These are phyloP conservation scores for Manacus vitellinus DNA, from an alignment of 2,113 vertebrate genomes.

Conservation along the genomic window DNA sequence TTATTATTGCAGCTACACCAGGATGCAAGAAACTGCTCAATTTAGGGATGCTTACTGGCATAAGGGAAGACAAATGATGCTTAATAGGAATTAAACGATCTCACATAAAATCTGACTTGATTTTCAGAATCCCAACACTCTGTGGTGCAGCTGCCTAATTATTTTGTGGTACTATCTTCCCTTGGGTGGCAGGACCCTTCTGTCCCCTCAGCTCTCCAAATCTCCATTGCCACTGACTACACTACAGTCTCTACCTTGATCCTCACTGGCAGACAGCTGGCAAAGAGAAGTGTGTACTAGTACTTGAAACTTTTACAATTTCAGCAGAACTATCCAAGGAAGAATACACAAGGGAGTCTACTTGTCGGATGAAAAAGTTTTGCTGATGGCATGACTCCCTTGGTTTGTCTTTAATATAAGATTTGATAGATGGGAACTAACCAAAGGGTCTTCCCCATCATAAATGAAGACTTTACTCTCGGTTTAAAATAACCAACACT, in stretches of 20 bases:
- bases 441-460: neutral
- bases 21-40: neutral
- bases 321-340: neutral
- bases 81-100: neutral
- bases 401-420: neutral
- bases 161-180: neutral
- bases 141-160: rapidly evolving
- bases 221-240: neutral
- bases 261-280: neutral
- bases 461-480: neutral
- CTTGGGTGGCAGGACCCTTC: neutral
- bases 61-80: neutral
- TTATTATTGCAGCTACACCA: neutral
- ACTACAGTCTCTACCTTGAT: neutral
- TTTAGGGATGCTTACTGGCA: neutral
- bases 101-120: neutral
- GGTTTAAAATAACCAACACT: neutral
- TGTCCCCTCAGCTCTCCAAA: neutral
- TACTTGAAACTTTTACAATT: neutral
- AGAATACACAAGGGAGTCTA: neutral
- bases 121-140: neutral
- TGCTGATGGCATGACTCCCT: neutral
- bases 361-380: neutral
- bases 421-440: neutral
- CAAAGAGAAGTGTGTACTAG: neutral